A percentile compares a stretch with the other conserved stretches of the same genome.
Evolutionary conservation across 2,888 invertebrate genomes (phyloP).

Genomic region (Candidula unifasciata): DNA sequence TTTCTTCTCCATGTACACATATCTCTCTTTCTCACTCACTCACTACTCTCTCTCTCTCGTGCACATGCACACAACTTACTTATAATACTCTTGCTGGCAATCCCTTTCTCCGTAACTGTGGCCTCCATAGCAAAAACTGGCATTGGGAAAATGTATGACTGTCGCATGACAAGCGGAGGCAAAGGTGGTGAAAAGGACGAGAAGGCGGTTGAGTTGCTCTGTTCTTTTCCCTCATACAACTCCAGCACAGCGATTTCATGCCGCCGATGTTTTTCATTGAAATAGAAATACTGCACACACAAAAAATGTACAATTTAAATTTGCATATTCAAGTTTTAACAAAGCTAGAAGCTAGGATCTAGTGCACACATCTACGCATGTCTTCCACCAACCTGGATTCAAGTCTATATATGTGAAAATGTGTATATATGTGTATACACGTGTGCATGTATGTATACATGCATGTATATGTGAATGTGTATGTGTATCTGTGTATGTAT

Average conservation of each 20-base stretch:
- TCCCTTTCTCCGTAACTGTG: conserved; percentile 94
- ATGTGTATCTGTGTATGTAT: no score
- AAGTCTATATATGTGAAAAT: neutral
- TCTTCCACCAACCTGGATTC: no score
- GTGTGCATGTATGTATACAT: no score
- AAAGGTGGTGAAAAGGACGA: conserved; percentile 88
- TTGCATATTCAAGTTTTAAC: neutral
- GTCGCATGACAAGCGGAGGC: conserved; percentile 84
- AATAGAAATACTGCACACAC: conserved; percentile 89
- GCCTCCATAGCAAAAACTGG: conserved; percentile 88
- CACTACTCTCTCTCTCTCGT: no score
- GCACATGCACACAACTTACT: conserved; percentile 80
- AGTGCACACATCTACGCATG: no score
- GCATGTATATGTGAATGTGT: no score
- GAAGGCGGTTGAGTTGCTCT: conserved; percentile 88
- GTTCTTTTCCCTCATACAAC: conserved; percentile 93
- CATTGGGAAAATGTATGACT: conserved; percentile 91
- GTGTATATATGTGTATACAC: neutral
- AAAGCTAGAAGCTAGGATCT: neutral
- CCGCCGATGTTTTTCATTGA: conserved; percentile 94
- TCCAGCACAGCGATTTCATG: conserved; percentile 95
- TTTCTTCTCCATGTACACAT: no score
- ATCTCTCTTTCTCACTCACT: no score
- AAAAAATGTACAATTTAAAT: conserved; percentile 44
- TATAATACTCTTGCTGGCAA: conserved; percentile 90